Conservation (phyloP, 2,888 invertebrate genomes). For the Dicyrtoma fusca region DNA sequence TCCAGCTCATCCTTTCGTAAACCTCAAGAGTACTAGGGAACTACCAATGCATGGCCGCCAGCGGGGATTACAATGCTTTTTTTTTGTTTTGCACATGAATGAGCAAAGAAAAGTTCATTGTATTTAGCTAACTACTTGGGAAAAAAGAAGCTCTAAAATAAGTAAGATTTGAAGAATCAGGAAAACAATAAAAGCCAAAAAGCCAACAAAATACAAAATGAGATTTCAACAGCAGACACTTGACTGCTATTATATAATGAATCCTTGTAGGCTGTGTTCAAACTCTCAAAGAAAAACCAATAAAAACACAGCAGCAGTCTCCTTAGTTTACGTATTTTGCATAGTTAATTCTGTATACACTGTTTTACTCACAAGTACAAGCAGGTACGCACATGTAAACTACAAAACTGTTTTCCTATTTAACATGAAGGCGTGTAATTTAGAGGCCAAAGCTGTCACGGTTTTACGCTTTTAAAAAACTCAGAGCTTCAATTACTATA, state of each 20-base stretch:
- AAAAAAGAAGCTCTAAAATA: background rate
- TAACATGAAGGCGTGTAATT: constrained; percentile 23
- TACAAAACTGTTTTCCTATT: background rate
- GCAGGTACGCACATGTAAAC: too few relatives aligned
- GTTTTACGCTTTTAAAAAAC: constrained; percentile 10
- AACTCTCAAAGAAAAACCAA: constrained; percentile 8
- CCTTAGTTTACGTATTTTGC: too few relatives aligned
- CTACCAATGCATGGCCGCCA: background rate
- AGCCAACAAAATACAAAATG: too few relatives aligned
- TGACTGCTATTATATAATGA: background rate
- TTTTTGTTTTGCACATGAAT: background rate
- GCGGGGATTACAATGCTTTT: too few relatives aligned
- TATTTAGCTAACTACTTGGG: too few relatives aligned
- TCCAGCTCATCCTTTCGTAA: background rate
- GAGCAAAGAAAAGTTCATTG: too few relatives aligned
- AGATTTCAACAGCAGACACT: background rate
- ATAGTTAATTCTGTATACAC: too few relatives aligned
- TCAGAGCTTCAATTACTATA: background rate
- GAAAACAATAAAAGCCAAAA: too few relatives aligned
- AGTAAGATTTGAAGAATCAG: too few relatives aligned
- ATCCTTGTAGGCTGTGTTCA: background rate
- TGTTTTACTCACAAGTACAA: too few relatives aligned
- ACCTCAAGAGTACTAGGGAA: background rate
- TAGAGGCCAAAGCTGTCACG: constrained; percentile 38
- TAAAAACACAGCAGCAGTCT: background rate